A percentile compares a stretch with the other conserved stretches of the same genome.
Evolutionary conservation across 2,113 vertebrate genomes (phyloP).

Genomic region (Gallinago paraguaiae): DNA sequence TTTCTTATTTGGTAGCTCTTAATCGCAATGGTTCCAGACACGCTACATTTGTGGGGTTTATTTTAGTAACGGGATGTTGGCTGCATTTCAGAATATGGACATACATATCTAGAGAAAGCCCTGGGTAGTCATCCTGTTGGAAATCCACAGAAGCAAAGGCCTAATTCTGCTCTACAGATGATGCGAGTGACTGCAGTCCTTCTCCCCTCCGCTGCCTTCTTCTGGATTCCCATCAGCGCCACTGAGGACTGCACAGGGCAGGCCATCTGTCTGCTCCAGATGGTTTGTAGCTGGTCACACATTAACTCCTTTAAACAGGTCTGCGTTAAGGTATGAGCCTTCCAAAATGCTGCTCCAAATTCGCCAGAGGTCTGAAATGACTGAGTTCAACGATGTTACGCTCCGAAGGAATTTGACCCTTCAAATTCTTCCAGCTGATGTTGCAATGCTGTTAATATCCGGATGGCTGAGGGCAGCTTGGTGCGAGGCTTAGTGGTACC

Average conservation of each 20-base stretch:
- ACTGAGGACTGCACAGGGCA: background rate
- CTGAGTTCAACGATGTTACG: rapidly evolving
- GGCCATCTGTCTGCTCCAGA: background rate
- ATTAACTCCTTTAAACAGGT: conserved; percentile 26
- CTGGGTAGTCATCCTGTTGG: background rate
- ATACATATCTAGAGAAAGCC: background rate
- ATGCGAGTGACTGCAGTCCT: background rate
- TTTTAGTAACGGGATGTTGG: background rate
- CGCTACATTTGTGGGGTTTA: background rate
- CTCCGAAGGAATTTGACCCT: conserved; percentile 22
- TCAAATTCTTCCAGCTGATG: background rate
- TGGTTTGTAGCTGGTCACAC: background rate
- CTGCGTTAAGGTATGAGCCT: background rate
- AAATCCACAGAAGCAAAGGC: background rate
- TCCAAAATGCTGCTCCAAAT: background rate
- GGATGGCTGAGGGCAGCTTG: background rate
- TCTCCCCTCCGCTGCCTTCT: background rate
- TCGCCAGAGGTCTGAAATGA: background rate
- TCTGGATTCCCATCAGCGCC: background rate
- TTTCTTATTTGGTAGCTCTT: conserved; percentile 3
- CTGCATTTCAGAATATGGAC: background rate
- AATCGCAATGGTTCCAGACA: conserved; percentile 1
- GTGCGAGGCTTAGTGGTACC: background rate
- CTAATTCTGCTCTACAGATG: background rate
- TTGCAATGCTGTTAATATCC: conserved; percentile 11